Percentiles rank a stretch among this genome's conserved stretches.
These are phyloP conservation scores for Podilymbus podiceps DNA, from an alignment of 2,113 vertebrate genomes.

Conservation along the genomic window DNA sequence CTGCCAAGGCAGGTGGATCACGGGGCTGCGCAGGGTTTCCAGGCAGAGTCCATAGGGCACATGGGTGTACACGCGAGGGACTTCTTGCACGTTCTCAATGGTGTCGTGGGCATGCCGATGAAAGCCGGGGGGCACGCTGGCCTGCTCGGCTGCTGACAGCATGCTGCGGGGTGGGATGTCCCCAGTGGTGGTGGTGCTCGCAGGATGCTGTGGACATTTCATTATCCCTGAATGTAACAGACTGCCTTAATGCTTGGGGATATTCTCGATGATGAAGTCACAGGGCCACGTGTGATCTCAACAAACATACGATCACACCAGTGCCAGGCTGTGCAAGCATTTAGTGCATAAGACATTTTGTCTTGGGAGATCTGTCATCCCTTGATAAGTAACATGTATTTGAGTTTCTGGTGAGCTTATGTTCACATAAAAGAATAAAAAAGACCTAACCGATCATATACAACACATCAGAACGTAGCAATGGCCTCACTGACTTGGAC, in stretches of 20 bases:
- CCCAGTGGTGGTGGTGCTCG: neutral
- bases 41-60: constrained; percentile 21
- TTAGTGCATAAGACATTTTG: neutral
- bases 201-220: neutral
- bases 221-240: neutral
- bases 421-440: neutral
- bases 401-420: constrained; percentile 25
- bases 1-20: neutral
- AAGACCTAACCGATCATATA: neutral
- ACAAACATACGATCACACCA: neutral
- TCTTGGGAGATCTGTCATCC: neutral
- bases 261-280: neutral
- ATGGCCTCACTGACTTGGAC: neutral
- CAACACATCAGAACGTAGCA: fast-evolving
- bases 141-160: neutral
- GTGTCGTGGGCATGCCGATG: neutral
- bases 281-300: fast-evolving
- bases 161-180: fast-evolving
- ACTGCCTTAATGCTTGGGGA: neutral
- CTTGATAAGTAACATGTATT: neutral
- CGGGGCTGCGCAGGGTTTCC: neutral
- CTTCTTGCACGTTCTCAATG: neutral
- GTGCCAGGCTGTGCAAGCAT: neutral
- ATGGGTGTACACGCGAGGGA: fast-evolving
- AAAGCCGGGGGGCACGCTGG: neutral